phyloP scores from a whole-genome alignment of 1,140 invertebrate genomes.

The Protaetia brevitarsis region DNA sequence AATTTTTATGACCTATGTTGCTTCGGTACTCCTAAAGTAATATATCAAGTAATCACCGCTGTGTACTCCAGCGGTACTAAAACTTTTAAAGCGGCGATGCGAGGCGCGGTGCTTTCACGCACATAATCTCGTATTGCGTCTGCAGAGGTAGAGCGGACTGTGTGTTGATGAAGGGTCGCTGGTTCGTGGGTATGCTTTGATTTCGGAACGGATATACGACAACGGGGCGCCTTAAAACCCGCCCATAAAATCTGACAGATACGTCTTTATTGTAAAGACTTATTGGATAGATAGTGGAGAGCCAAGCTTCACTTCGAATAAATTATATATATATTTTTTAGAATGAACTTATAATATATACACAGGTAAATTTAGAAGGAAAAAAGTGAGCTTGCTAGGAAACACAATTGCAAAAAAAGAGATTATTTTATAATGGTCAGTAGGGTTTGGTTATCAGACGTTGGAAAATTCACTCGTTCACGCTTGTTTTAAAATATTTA shows the following conservation, averaged over 20 bases:
- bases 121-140: too few species aligned
- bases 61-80: background rate
- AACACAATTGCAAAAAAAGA: too few species aligned
- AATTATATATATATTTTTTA: too few species aligned
- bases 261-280: conserved; percentile 1
- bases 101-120: too few species aligned
- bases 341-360: too few species aligned
- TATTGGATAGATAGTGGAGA: background rate
- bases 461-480: too few species aligned
- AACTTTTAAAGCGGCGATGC: background rate
- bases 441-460: too few species aligned
- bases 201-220: background rate
- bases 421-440: too few species aligned
- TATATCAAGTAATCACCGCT: conserved; percentile 10
- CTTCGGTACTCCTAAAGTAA: background rate
- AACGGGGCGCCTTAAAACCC: conserved; percentile 7
- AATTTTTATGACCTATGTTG: conserved; percentile 11
- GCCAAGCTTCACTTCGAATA: too few species aligned
- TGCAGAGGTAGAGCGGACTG: background rate
- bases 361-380: too few species aligned
- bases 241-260: conserved; percentile 13
- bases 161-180: background rate
- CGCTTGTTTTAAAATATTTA: too few species aligned
- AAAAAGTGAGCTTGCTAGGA: too few species aligned
- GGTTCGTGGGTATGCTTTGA: background rate